Evolutionary conservation across 1,140 invertebrate species (phyloP), one percentile per base, ranked within the genome.

Genomic region (Asobara japonica): DNA sequence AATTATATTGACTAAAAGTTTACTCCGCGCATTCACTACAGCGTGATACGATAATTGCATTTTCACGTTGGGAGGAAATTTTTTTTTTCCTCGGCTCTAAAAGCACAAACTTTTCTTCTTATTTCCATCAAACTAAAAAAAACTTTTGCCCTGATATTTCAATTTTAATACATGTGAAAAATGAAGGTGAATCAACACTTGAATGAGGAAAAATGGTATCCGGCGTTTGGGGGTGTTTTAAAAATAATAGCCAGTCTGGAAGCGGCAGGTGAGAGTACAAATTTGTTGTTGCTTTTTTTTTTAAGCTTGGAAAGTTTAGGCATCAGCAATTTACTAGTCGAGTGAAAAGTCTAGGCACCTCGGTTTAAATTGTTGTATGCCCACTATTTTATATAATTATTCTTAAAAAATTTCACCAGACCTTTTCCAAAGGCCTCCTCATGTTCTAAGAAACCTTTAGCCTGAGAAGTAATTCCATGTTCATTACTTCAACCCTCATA

Each of bases 171-270:
- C 13, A n/a, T 31, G 18, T 22, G 22, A 56, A 56, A 62, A 31
- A 18, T 31, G 10, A 16, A 90, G 74, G 88, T 91, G 0, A 83
- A 88, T n/a, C 87, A 87, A 11, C 89, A 88, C 73, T 82, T 91
- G 18, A 77, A 84, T 29, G 90, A 91, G 72, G 90, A 91, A 27
- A 90, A 89, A 76, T 86, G 90, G 79, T 92, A 91, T 75, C 84
- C 89, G 4, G 90, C 89, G 27, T 91, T 90, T 67, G 90, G 90
- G 0, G 90, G 90, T 16, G 81, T 91, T 22, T 78, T 91, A 16
- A 82, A 89, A 75, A 86, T 92, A 64, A 86, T 89, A 20, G 86
- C 88, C 3, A 88, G 89, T 5, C 82, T 90, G 16, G 87, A 89
- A 79, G 83, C 80, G 69, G 82, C 87, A 70, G 89, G 89, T 74